These are phyloP conservation scores for Caretta caretta DNA, from an alignment of 2,113 vertebrate genomes.

Conservation along the genomic window DNA sequence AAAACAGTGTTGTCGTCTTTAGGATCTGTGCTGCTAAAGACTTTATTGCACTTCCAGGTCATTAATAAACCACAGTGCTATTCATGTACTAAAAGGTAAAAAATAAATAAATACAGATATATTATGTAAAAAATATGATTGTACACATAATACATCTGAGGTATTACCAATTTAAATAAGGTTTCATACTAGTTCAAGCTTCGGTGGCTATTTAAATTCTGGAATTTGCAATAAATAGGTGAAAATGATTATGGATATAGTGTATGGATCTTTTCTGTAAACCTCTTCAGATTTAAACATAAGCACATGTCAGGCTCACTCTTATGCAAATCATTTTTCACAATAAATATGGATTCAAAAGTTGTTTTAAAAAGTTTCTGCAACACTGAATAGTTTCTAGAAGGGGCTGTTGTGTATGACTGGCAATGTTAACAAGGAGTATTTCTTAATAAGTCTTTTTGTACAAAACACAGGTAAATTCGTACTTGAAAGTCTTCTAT, in stretches of 20 bases:
- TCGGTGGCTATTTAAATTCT: conserved; percentile 70
- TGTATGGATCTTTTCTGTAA: conserved; percentile 71
- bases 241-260: conserved; percentile 62
- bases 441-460: conserved; percentile 58
- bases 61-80: conserved; percentile 80
- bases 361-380: conserved; percentile 65
- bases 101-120: conserved; percentile 93
- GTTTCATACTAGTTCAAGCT: conserved; percentile 76
- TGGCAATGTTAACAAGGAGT: conserved; percentile 55
- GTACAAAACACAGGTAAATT: conserved; percentile 73
- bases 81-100: conserved; percentile 78
- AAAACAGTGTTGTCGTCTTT: not conserved
- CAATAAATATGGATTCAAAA: conserved; percentile 77
- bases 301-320: conserved; percentile 18
- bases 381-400: conserved; percentile 53
- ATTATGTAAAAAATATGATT: conserved; percentile 86
- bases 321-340: conserved; percentile 63
- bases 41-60: conserved; percentile 73
- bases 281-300: conserved; percentile 49
- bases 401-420: conserved; percentile 61
- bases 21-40: conserved; percentile 31
- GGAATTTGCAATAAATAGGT: conserved; percentile 80
- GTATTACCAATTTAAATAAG: conserved; percentile 85
- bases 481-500: conserved; percentile 39
- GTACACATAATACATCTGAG: conserved; percentile 85